Percentiles rank a stretch among this genome's conserved stretches.
Conservation (phyloP, 2,113 vertebrate genomes). For the Vireo altiloquus region DNA sequence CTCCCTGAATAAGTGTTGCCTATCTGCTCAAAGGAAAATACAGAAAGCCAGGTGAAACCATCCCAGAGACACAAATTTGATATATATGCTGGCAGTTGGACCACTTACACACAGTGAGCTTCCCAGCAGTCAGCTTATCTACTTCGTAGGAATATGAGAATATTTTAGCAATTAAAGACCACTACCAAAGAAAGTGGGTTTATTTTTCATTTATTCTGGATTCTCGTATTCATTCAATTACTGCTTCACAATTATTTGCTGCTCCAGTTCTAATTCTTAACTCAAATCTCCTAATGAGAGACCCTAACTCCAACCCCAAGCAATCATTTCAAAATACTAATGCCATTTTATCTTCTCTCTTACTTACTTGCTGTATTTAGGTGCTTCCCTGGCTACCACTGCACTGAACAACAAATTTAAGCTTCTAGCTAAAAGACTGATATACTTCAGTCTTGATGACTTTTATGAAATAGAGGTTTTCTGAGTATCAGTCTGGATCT, state of each 20-base stretch:
- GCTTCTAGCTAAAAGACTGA: not conserved
- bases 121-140: not conserved
- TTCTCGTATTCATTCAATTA: not conserved
- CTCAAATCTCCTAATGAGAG: not conserved
- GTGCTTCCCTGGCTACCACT: not conserved
- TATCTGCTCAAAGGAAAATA: not conserved
- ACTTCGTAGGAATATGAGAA: not conserved
- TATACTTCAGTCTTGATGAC: not conserved
- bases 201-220: not conserved
- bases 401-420: not conserved
- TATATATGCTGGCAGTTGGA: not conserved
- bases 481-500: not conserved
- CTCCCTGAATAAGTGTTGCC: not conserved
- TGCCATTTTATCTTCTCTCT: not conserved
- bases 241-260: not conserved
- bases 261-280: not conserved
- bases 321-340: not conserved
- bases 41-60: not conserved
- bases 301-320: not conserved
- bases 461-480: not conserved
- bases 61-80: not conserved
- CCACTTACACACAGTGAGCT: not conserved
- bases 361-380: not conserved
- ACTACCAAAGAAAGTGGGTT: not conserved
- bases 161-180: not conserved